These are phyloP conservation scores for Polypterus bichir DNA, from an alignment of 2,113 vertebrate genomes.

Conservation along the genomic window DNA sequence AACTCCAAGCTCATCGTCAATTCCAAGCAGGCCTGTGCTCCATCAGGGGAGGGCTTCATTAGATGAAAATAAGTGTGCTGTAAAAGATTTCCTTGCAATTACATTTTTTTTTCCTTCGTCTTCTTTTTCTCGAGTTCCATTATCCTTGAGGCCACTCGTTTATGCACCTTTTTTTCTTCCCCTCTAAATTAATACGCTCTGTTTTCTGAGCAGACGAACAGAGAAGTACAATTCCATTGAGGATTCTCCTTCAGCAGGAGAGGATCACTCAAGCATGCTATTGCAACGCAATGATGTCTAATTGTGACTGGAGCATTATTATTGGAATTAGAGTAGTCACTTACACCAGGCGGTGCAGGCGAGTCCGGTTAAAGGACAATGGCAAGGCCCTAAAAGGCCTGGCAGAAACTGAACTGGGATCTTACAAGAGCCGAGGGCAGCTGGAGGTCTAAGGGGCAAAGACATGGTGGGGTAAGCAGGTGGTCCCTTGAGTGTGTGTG, in stretches of 20 bases:
- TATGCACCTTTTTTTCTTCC: conserved; percentile 36
- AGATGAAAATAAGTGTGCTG: conserved; percentile 51
- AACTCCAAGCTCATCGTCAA: conserved; percentile 36
- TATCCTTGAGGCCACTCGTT: conserved; percentile 34
- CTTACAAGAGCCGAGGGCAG: too few species aligned
- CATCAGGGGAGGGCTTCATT: conserved; percentile 49
- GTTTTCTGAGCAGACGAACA: conserved; percentile 44
- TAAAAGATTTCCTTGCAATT: conserved; percentile 57
- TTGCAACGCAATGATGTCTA: conserved; percentile 39
- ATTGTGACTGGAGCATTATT: conserved; percentile 44
- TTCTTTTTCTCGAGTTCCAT: conserved; percentile 27
- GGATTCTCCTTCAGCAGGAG: conserved; percentile 54
- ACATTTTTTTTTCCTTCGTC: conserved; percentile 21
- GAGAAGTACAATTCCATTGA: conserved; percentile 37
- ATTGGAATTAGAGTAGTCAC: conserved; percentile 33
- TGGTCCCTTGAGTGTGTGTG: too few species aligned
- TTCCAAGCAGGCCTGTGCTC: conserved; percentile 32
- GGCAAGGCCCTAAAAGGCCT: neutral
- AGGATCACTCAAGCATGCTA: conserved; percentile 45
- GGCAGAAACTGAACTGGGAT: too few species aligned
- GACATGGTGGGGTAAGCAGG: too few species aligned
- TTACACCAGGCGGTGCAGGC: conserved; percentile 28
- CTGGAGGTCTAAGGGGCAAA: too few species aligned
- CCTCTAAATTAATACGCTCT: conserved; percentile 48
- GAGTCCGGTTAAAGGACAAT: conserved; percentile 6